Conservation (phyloP, 2,113 vertebrate genomes). For the Cacatua alba region DNA sequence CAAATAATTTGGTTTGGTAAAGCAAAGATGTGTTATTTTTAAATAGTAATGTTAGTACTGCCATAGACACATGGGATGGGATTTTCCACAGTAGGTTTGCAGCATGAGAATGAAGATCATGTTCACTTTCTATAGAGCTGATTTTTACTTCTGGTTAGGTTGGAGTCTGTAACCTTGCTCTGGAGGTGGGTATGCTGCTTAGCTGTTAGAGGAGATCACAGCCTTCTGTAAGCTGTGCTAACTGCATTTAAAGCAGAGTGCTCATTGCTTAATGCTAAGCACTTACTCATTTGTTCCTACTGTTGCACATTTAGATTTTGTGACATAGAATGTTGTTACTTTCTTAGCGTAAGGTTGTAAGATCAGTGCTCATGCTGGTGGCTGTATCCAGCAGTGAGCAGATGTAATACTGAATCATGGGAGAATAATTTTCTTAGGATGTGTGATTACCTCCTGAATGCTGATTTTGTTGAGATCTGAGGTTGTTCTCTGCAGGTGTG, state of each 20-base stretch:
- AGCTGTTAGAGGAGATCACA: neutral
- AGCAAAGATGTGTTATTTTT: neutral
- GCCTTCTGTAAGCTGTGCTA: neutral
- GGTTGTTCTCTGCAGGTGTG: neutral
- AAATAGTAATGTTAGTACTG: neutral
- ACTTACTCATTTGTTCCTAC: neutral
- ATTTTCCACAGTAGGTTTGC: neutral
- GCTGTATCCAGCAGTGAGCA: neutral
- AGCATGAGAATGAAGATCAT: neutral
- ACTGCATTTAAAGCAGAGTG: neutral
- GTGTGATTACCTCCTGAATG: neutral
- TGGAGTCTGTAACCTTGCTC: neutral
- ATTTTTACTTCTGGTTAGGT: neutral
- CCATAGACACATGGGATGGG: neutral
- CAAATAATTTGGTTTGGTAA: neutral
- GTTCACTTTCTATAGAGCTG: fast-evolving
- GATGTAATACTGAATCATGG: neutral
- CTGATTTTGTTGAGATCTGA: neutral
- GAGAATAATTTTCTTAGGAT: neutral
- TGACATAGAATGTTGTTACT: neutral
- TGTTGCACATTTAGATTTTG: neutral
- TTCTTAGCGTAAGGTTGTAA: neutral
- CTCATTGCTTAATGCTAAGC: neutral
- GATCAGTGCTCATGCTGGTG: neutral
- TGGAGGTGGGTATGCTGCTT: neutral